A percentile compares a stretch with the other conserved stretches of the same genome.
phyloP scores from a whole-genome alignment of 2,797 vertebrate genomes.

The Melanotaenia parkinsoni region DNA sequence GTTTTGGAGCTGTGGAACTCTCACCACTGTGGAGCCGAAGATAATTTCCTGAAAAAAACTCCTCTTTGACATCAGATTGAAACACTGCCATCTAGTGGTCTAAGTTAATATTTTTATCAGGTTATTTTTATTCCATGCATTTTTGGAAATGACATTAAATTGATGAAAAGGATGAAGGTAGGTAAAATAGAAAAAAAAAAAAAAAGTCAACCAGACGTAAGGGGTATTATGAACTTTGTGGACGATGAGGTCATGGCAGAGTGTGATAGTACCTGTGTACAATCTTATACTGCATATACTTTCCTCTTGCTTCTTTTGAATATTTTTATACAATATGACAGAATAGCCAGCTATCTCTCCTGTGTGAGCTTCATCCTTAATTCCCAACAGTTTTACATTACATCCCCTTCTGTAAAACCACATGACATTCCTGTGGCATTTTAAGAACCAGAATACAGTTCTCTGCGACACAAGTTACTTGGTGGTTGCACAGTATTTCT shows the following conservation, averaged over 20 bases:
- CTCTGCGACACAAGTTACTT: too few relatives aligned
- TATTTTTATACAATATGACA: too few relatives aligned
- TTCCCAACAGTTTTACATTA: too few relatives aligned
- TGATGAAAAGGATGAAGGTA: conserved; percentile 62
- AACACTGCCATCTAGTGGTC: conserved; percentile 43
- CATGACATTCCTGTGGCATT: too few relatives aligned
- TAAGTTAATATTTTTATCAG: background rate
- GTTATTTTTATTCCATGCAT: conserved; percentile 57
- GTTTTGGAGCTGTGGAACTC: conserved; percentile 74
- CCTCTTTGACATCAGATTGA: conserved; percentile 65
- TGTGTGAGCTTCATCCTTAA: too few relatives aligned
- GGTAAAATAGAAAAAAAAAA: background rate
- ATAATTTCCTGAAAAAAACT: conserved; percentile 50
- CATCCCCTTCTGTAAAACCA: too few relatives aligned
- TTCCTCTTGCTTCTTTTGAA: too few relatives aligned
- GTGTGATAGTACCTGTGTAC: too few relatives aligned
- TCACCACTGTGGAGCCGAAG: conserved; percentile 32
- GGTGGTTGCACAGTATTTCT: too few relatives aligned
- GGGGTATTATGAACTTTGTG: conserved; percentile 75
- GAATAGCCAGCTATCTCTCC: too few relatives aligned
- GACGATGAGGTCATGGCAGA: conserved; percentile 47
- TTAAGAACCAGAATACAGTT: too few relatives aligned
- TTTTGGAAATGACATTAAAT: conserved; percentile 75
- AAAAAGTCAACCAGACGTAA: conserved; percentile 46
- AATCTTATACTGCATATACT: too few relatives aligned